Conservation (phyloP, 2,113 vertebrate genomes). For the Corythaixoides concolor region DNA sequence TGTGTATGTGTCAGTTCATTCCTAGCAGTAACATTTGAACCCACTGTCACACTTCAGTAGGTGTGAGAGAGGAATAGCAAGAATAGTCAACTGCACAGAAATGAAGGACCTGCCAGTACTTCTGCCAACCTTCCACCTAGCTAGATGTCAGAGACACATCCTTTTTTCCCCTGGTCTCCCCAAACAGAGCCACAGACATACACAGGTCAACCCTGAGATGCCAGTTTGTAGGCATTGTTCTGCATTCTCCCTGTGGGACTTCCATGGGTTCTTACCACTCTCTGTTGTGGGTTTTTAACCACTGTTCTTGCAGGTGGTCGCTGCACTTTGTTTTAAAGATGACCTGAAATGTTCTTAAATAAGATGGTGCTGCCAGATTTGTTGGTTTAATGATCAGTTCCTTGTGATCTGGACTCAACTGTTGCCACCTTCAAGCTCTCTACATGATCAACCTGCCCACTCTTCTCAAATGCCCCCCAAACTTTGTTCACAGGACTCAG, state of each 20-base stretch:
- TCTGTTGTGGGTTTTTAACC: not conserved
- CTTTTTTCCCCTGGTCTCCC: not conserved
- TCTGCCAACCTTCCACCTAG: not conserved
- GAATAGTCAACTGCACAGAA: not conserved
- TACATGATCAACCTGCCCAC: not conserved
- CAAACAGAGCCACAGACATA: not conserved
- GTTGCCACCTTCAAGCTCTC: not conserved
- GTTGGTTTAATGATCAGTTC: not conserved
- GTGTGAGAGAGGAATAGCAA: not conserved
- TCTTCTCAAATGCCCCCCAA: not conserved
- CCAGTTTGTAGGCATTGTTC: not conserved
- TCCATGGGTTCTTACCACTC: not conserved
- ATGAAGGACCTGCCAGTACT: not conserved
- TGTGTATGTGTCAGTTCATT: not conserved
- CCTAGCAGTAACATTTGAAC: not conserved
- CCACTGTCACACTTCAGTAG: not conserved
- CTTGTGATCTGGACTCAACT: not conserved
- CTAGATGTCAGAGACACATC: not conserved
- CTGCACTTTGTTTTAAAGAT: not conserved
- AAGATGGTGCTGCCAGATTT: not conserved
- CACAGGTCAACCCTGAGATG: not conserved
- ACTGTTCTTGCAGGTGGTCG: not conserved
- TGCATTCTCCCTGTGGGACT: not conserved
- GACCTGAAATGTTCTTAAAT: not conserved
- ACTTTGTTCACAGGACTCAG: not conserved